These are phyloP conservation scores for Drosophila koepferae DNA, from an alignment of 2,888 invertebrate genomes.

Conservation along the genomic window DNA sequence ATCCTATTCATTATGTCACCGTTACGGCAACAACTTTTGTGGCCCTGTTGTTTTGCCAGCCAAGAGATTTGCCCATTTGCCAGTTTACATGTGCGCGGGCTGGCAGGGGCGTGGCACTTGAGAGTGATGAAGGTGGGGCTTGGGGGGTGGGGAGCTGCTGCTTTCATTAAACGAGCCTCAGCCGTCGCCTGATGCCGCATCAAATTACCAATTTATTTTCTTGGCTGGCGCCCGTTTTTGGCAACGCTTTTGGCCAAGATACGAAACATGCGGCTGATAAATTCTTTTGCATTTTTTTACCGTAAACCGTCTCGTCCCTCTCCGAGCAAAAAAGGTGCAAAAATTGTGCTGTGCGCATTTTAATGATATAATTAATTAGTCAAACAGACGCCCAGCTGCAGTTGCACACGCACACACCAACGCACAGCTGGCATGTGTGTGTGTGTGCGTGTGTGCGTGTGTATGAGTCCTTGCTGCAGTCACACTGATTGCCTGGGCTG, in stretches of 20 bases:
- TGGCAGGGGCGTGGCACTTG: background rate
- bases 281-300: constrained; percentile 44
- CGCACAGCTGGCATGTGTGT: background rate
- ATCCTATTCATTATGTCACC: constrained; percentile 80
- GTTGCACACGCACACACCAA: constrained; percentile 13
- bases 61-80: constrained; percentile 58
- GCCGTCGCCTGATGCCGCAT: constrained; percentile 63
- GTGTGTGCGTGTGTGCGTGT: background rate
- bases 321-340: constrained; percentile 45
- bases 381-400: constrained; percentile 27
- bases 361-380: constrained; percentile 64
- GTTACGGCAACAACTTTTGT: constrained; percentile 53
- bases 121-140: background rate
- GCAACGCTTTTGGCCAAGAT: constrained; percentile 26
- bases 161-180: constrained; percentile 68
- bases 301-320: background rate
- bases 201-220: constrained; percentile 81
- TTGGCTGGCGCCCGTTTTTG: constrained; percentile 55
- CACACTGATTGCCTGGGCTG: constrained; percentile 57
- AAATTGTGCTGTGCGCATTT: constrained; percentile 46
- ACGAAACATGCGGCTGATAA: constrained; percentile 49
- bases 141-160: background rate
- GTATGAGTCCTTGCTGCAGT: constrained; percentile 31
- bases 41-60: constrained; percentile 45
- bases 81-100: constrained; percentile 51